Evolutionary conservation across 2,888 invertebrate genomes (phyloP).

Genomic region (Erpobdella octoculata): DNA sequence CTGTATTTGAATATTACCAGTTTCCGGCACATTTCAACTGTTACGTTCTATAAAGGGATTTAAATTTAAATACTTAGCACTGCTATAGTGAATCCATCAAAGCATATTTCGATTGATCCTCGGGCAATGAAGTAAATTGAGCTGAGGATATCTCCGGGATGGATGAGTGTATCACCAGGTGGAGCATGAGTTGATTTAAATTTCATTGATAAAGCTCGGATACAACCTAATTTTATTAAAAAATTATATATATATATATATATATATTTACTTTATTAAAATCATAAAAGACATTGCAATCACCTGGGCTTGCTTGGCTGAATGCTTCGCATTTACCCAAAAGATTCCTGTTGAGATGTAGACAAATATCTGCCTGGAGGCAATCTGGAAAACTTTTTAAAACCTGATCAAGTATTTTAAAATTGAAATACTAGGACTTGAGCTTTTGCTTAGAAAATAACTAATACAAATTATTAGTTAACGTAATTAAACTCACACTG

Average conservation of each 20-base stretch:
- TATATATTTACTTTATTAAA: background rate
- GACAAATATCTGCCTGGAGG: slow-evolving; percentile 43
- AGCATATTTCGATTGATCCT: slow-evolving; percentile 50
- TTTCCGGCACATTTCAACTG: background rate
- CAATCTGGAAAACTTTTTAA: slow-evolving; percentile 43
- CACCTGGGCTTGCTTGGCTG: slow-evolving; percentile 41
- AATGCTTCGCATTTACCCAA: slow-evolving; percentile 41
- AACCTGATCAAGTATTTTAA: slow-evolving; percentile 36
- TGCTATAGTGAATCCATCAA: slow-evolving; percentile 48
- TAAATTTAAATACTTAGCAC: slow-evolving; percentile 44
- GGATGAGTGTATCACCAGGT: slow-evolving; percentile 51
- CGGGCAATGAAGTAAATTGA: slow-evolving; percentile 51
- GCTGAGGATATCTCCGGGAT: slow-evolving; percentile 51
- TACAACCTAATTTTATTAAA: slow-evolving; percentile 43
- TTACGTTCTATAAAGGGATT: background rate
- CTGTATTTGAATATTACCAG: background rate
- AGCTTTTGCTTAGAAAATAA: background rate
- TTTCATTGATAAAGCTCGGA: slow-evolving; percentile 49
- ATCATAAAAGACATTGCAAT: background rate
- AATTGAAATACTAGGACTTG: background rate
- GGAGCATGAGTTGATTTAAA: slow-evolving; percentile 53
- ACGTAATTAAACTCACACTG: slow-evolving; percentile 42
- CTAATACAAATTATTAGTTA: too few relatives aligned
- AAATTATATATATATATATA: background rate
- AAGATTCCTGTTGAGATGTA: slow-evolving; percentile 42